A percentile compares a stretch with the other conserved stretches of the same genome.
phyloP scores from a whole-genome alignment of 2,797 vertebrate genomes.

The Austrolebias charrua region DNA sequence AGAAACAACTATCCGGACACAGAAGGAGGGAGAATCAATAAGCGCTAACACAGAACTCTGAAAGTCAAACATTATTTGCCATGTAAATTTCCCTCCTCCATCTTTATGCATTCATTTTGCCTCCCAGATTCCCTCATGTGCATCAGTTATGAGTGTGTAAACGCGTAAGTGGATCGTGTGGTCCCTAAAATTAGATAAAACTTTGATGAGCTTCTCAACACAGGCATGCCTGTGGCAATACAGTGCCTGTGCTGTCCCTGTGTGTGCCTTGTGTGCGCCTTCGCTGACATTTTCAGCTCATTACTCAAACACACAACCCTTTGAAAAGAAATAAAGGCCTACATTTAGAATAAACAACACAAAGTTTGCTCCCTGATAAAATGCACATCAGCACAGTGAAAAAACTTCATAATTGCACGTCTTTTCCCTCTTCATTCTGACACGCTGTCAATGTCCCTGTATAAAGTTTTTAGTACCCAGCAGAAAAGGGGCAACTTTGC shows the following conservation, averaged over 20 bases:
- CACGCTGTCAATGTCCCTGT: conserved; percentile 34
- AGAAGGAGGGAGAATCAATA: conserved; percentile 16
- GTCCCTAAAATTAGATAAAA: conserved; percentile 52
- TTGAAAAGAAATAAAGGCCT: conserved; percentile 36
- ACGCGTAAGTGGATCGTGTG: conserved; percentile 30
- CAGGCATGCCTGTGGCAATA: conserved; percentile 36
- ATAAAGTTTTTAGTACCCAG: conserved; percentile 50
- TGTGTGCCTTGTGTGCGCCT: too few species aligned
- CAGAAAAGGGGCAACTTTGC: conserved; percentile 30
- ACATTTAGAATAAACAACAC: conserved; percentile 43
- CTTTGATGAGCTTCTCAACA: conserved; percentile 43
- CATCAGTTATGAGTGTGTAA: conserved; percentile 16
- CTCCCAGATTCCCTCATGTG: conserved; percentile 17
- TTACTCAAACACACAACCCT: conserved; percentile 45
- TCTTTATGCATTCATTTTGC: conserved; percentile 33
- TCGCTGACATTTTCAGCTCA: conserved; percentile 48
- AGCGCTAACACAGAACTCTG: conserved; percentile 25
- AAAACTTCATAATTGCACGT: conserved; percentile 38
- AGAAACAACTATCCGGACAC: conserved; percentile 12
- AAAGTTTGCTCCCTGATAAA: conserved; percentile 56
- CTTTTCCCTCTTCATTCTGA: conserved; percentile 26
- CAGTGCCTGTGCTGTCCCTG: conserved; percentile 18
- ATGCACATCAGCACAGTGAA: conserved; percentile 52
- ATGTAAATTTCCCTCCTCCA: conserved; percentile 43
- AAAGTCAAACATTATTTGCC: conserved; percentile 57